Base-by-base conservation (phyloP, 2,888 invertebrate species). In the Strigamia transsilvanica region DNA sequence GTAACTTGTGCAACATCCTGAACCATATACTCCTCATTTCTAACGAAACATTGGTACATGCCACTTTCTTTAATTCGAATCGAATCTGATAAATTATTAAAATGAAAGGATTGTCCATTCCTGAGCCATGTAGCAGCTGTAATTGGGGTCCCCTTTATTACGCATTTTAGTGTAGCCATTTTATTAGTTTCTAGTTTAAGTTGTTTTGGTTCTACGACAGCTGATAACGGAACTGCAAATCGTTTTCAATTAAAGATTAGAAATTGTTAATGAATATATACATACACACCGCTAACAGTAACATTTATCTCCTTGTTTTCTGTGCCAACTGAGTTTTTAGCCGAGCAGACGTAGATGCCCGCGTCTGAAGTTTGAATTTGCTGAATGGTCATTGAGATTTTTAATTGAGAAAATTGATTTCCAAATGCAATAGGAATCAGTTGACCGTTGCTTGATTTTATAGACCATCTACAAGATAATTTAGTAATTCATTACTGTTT, bases 111-210 rank as follows among this genome's bases (percentile, higher is more conserved):
- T 23, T 80, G 46, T 23, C 80, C 80, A 80, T 80, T 87, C 87
- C 86, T 86, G 27, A 85, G 85, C 88, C 88, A 88, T 9, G 85
- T 85, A 41, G 88, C 86, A 9, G 85, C 84, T 42, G 86, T 84
- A 10, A 88, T 84, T 1, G 88, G 88, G 84, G 86, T 87, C n/a
- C 88, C 88, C 6, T 87, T 86, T 27, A 88, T 88, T 81, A 87
- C 87, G 83, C 88, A 88, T 78, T 85, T 84, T 13, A 88, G 41
- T 21, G 79, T 18, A 23, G 27, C 18, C 38, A 42, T 23, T 38
- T 42, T 12, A 3, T 21, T 18, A 41, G 27, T 10, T 38, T 42
- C 42, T 21, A 79, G 41, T 42, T 42, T 42, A 23, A 79, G 1
- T 38, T 34, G 34, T 79, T 79, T 38, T 42, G 79, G 79, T 13